Base-by-base conservation (phyloP, 2,113 vertebrate genomes). In the Apteryx mantelli region DNA sequence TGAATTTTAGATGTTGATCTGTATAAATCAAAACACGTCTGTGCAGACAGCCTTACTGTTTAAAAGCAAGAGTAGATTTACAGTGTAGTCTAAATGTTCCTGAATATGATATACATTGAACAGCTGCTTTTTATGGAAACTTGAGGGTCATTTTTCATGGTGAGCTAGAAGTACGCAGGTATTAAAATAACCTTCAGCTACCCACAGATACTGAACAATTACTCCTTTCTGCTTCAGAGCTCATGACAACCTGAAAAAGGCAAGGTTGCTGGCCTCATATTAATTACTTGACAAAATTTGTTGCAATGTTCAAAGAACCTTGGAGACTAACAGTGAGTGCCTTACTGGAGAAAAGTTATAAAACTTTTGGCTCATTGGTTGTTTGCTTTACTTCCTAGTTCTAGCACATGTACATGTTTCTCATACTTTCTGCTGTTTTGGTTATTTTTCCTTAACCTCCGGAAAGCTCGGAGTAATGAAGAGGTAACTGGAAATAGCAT, bases 131-230 rank as follows among this genome's bases (percentile, higher is more conserved):
- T 93, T 84, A 84, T 86, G 91, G 88, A 83, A 88, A 82, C 73
- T 71, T 34, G 52, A 78, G 68, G 58, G 60, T 88, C 16, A 0
- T 93, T 97, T 97, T 94, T 97, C 73, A 61, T n/a, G 11, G 55
- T 48, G 38, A 95, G 52, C 88, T 61, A 44, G 50, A 93, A 86
- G 22, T 58, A 79, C 0, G 2, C 48, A 53, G 88, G 50, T 88
- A 82, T 95, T 86, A 94, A 96, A 96, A 93, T 90, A 96, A 90
- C 85, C 76, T 96, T 96, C 89, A 58, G 78, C 91, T 95, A 42
- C 82, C 40, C 38, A 81, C 32, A 89, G 94, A 40, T 18, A 78
- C 55, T 5, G 10, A 88, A 76, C 70, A 87, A 69, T 90, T 95
- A 68, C 36, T 95, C 11, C 69, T 85, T 94, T 92, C 71, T 95